Evolutionary conservation across 2,888 invertebrate species (phyloP), one percentile per base, ranked within the genome.

Genomic region (Hirtodrosophila confusa): DNA sequence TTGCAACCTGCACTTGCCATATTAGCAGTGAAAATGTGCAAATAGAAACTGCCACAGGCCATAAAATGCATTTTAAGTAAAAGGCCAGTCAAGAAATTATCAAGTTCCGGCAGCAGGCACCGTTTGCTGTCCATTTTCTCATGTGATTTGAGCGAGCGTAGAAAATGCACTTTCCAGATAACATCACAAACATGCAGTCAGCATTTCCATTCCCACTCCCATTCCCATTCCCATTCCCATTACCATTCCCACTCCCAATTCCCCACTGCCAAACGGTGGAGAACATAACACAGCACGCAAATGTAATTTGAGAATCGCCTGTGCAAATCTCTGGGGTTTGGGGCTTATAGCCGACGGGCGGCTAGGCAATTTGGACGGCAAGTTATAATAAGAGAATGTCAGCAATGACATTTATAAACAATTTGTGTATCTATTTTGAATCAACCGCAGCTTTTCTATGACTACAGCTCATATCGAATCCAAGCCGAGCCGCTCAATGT

Each of bases 41-140:
- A 84, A 79, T 83, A 68, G 78, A 83, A 86, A 73, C 66, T 80
- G 63, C 62, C 56, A 41, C 44, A 45, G 49, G 49, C 71, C 73
- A 78, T 75, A 57, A 75, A 78, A 77, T 47, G 44, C 63, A 62
- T 77, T 67, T 58, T 58, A 60, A 73, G 68, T 68, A 64, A 63
- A 69, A 69, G 60, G 69, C 69, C 9, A 44, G 11, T 44, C n/a
- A 9, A 44, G 65, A 84, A 83, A 77, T 74, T 62, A 74, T 80
- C 66, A 61, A 84, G 84, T 80, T 80, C 86, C 80, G 86, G 77
- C 78, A 72, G 51, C 60, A 53, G 43, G 43, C 75, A 62, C 47
- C 51, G 55, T 70, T 70, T 60, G 74, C 69, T 68, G 54, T 60
- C 43, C 48, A 56, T 74, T 68, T 70, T 70, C 43, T 51, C 39